These are phyloP conservation scores for Saccopteryx bilineata DNA, from an alignment of 2,113 vertebrate genomes.

Conservation along the genomic window DNA sequence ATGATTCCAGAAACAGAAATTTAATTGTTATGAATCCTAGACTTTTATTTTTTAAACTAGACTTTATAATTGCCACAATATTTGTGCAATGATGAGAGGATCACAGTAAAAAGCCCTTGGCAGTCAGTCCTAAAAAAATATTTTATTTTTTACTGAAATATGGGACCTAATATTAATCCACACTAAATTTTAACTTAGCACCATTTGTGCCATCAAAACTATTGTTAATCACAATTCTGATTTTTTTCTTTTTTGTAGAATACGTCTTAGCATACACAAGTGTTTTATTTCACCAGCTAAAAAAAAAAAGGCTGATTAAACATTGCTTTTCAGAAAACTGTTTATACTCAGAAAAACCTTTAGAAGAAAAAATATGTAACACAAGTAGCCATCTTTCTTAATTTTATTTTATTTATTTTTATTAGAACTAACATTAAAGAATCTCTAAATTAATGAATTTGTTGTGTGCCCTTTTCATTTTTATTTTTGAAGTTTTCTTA, in stretches of 20 bases:
- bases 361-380: neutral
- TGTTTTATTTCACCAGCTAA: neutral
- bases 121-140: fast-evolving
- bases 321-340: neutral
- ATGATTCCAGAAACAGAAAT: neutral
- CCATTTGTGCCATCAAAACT: neutral
- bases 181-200: neutral
- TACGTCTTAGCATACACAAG: neutral
- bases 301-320: neutral
- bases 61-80: neutral
- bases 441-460: neutral
- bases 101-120: neutral
- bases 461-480: neutral
- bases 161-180: neutral
- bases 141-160: neutral
- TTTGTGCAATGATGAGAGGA: neutral
- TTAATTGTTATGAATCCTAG: neutral
- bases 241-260: neutral
- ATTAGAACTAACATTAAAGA: neutral
- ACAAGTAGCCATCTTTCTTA: neutral
- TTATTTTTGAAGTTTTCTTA: neutral
- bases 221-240: neutral
- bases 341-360: neutral
- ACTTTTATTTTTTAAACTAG: neutral
- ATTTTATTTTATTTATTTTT: neutral